Base-by-base conservation (phyloP, 2,888 invertebrate genomes). In the Melinaea menophilus region DNA sequence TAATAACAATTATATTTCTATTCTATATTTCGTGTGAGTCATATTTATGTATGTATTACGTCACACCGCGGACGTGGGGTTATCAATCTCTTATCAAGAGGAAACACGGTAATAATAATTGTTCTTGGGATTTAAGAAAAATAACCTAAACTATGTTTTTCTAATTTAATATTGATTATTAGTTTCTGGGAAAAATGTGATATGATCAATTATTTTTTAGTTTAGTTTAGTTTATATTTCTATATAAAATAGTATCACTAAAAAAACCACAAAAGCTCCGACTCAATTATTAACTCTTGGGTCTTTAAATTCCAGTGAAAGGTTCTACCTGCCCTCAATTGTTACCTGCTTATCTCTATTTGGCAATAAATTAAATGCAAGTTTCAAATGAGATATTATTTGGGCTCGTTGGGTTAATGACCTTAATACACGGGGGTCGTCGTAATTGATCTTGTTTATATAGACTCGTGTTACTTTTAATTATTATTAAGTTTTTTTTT, bases 331-430 rank as follows among this genome's bases (percentile, higher is more conserved):
- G 85, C 78, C 69, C 64, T 69, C 72, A 69, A 66, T 73, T 67
- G 72, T 76, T 88, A 87, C 88, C 86, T 88, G 86, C 78, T 80
- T 84, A 88, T 86, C 85, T 76, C 73, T 77, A 79, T 75, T 79
- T 79, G 79, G 73, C 81, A 80, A 85, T 88, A 89, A 86, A 86
- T 88, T 86, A 85, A 86, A 81, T 76, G 78, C 76, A 74, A 72
- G 77, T 81, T 82, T 77, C 77, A 71, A 68, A 66, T 62, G 69
- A 66, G 70, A 73, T 73, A 73, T 71, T 5, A 51, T 13, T 68
- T 61, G 41, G 69, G 75, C 77, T 76, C 75, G 75, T 76, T 73
- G 72, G 76, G 76, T 75, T 74, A 74, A 69, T 72, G 75, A 73
- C 73, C 77, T 22, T 72, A 71, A 31, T 51, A 9, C 22, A 22